These are phyloP conservation scores for Strix uralensis DNA, from an alignment of 2,113 vertebrate genomes.

Conservation along the genomic window DNA sequence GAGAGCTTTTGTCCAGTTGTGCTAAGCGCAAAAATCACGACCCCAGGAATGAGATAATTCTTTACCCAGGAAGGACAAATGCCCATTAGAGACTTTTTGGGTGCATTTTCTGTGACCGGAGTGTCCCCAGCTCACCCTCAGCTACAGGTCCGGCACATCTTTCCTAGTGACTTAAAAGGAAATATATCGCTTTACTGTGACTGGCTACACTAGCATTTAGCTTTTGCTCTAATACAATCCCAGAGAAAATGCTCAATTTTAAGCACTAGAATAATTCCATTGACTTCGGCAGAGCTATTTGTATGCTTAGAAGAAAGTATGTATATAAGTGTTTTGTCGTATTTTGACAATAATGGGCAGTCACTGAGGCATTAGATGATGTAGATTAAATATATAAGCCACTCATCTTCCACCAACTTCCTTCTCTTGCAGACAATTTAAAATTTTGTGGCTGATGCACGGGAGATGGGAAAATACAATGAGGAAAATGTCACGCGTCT, in stretches of 20 bases:
- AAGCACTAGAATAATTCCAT: neutral
- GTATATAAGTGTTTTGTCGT: neutral
- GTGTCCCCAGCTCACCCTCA: neutral
- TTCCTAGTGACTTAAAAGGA: neutral
- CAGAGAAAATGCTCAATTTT: neutral
- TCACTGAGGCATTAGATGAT: neutral
- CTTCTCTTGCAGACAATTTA: slow-evolving; percentile 24
- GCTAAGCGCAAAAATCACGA: neutral
- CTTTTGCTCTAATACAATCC: neutral
- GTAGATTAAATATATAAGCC: neutral
- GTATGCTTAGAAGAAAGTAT: neutral
- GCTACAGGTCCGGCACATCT: accelerated
- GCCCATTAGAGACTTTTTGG: neutral
- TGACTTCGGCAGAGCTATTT: neutral
- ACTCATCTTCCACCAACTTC: neutral
- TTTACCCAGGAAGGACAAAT: neutral
- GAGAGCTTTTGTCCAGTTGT: neutral
- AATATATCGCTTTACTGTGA: neutral
- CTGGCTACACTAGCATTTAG: neutral
- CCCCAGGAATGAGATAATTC: neutral
- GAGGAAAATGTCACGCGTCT: neutral
- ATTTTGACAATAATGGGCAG: neutral
- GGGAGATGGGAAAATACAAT: neutral
- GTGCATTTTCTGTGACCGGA: neutral
- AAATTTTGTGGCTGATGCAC: neutral